Base-by-base conservation (phyloP, 37 sponge, comb jelly and placozoan species). In the Spongia lamella region DNA sequence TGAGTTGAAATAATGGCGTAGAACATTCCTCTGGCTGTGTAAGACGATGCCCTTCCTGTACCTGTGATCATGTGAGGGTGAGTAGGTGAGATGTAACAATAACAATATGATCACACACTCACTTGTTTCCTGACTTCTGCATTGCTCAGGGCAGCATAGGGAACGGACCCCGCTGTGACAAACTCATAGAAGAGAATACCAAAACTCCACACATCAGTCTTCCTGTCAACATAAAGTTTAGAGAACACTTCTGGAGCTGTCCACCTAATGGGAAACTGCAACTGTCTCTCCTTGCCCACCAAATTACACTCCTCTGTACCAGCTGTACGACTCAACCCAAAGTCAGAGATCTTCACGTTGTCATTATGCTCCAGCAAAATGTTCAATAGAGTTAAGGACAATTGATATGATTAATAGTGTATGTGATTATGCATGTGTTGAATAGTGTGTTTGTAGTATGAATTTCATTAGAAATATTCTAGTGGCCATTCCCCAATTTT, bases 171-270 rank as follows among this genome's bases (percentile, higher is more conserved):
- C 53, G 66, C 43, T 1, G 94, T 94, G 22, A 80, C 73, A 58
- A 94, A 77, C 85, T 94, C 94, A 60, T 83, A 94, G 59, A 89
- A 72, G 17, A 89, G 68, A 47, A 94, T 63, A 27, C 94, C 94
- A 72, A 74, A 94, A 63, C 88, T 83, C 94, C 94, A 93, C 22
- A 93, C 79, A 53, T 93, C 94, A 32, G 86, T 57, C 21, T 84
- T 71, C 58, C 79, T 89, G 39, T 86, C 60, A 51, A 86, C 61
- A 19, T 54, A 19, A 15, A 66, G 64, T 14, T 79, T 51, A 6
- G 63, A 47, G 33, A 82, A 47, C 3, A 89, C 89, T 31, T 93
- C 94, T 2, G 95, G 95, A 14, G 95, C 81, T 15, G 85, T 90
- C 95, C 95, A 94, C 24, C 95, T 50, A 19, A 88, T 75, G 24